Percentiles rank a stretch among this genome's conserved stretches.
Conservation (phyloP, 92 coral and sea anemone species). For the Umimayanthus kanabou region DNA sequence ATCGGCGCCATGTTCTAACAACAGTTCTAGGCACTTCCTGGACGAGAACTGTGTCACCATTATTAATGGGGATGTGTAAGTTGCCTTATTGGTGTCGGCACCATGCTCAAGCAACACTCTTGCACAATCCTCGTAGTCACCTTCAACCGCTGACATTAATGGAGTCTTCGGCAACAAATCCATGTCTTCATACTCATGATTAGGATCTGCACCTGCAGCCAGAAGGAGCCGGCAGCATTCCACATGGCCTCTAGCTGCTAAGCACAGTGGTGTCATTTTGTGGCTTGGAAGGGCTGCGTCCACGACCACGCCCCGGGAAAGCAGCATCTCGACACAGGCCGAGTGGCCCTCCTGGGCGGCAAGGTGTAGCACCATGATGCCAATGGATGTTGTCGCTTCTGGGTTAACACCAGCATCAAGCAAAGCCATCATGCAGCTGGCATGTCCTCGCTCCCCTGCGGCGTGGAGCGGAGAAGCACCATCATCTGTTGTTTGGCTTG, state of each 20-base stretch:
- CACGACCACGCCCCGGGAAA: slow-evolving; percentile 53
- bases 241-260: slow-evolving; percentile 65
- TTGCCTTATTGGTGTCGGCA: slow-evolving; percentile 66
- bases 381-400: slow-evolving; percentile 49
- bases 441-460: slow-evolving; percentile 77
- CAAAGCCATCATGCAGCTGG: slow-evolving; percentile 54
- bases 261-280: slow-evolving; percentile 71
- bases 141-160: slow-evolving; percentile 71
- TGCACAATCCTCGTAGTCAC: slow-evolving; percentile 61
- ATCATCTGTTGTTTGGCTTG: slow-evolving; percentile 49
- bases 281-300: slow-evolving; percentile 51
- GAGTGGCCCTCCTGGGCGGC: slow-evolving; percentile 71
- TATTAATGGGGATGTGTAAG: slow-evolving; percentile 78
- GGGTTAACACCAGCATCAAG: slow-evolving; percentile 62
- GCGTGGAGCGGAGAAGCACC: slow-evolving; percentile 77
- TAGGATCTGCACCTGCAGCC: slow-evolving; percentile 71
- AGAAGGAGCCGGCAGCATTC: slow-evolving; percentile 72
- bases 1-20: slow-evolving; percentile 76
- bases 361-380: slow-evolving; percentile 69
- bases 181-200: slow-evolving; percentile 62
- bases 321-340: slow-evolving; percentile 59
- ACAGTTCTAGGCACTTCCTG: slow-evolving; percentile 50
- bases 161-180: slow-evolving; percentile 74
- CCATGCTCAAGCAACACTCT: slow-evolving; percentile 65
- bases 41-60: slow-evolving; percentile 66